Evolutionary conservation across 2,113 vertebrate genomes (phyloP).

Genomic region (Vulpes ferrilata): DNA sequence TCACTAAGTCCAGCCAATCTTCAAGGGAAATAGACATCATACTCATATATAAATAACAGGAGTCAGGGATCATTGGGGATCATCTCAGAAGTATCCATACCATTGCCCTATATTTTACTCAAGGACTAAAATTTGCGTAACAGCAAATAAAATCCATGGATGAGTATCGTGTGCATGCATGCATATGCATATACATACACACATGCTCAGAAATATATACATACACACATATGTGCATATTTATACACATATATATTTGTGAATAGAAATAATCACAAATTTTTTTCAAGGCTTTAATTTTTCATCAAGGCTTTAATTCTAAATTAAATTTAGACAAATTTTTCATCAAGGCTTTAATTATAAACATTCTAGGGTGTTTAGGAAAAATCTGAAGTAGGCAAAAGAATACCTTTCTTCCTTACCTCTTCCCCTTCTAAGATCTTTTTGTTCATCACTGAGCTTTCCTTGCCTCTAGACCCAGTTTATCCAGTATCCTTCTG

Average conservation of each 20-base stretch:
- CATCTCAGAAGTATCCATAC: background rate
- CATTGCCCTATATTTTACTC: background rate
- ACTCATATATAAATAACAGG: background rate
- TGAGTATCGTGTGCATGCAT: background rate
- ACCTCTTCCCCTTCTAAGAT: background rate
- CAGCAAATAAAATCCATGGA: background rate
- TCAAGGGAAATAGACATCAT: background rate
- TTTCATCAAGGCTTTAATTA: background rate
- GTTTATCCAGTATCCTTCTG: background rate
- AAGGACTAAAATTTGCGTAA: background rate
- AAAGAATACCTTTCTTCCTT: background rate
- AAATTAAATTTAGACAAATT: background rate
- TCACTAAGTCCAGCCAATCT: background rate
- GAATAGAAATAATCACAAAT: background rate
- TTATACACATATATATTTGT: too few species aligned
- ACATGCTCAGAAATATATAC: rapidly evolving
- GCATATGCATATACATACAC: background rate
- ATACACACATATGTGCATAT: background rate
- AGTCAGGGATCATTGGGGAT: background rate
- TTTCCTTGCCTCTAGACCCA: background rate
- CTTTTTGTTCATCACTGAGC: background rate
- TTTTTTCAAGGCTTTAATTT: background rate
- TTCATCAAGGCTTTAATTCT: background rate
- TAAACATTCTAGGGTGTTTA: background rate
- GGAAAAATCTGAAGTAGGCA: background rate